Evolutionary conservation across 2,797 vertebrate species (phyloP).

Genomic region (Betta splendens): DNA sequence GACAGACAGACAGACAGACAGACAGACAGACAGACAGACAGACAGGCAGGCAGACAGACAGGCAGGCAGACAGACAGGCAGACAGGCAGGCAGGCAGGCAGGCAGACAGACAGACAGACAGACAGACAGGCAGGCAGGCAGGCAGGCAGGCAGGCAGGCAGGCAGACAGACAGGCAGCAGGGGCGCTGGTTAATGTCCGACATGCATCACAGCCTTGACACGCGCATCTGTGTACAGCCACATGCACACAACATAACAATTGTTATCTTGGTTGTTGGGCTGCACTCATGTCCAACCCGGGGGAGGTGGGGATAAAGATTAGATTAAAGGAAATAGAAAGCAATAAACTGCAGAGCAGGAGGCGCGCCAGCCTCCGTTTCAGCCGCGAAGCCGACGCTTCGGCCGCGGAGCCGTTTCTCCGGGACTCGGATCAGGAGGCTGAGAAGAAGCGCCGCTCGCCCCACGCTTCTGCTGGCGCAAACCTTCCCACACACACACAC

Average conservation of each 20-base stretch:
- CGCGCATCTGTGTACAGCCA: conserved; percentile 25
- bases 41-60: conserved; percentile 38
- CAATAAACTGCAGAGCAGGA: conserved; percentile 27
- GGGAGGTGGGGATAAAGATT: conserved; percentile 31
- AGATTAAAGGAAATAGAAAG: conserved; percentile 34
- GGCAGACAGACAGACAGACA: too few relatives aligned
- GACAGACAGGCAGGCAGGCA: conserved; percentile 37
- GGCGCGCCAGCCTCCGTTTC: conserved; percentile 15
- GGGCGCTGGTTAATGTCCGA: conserved; percentile 56
- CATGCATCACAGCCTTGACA: conserved; percentile 55
- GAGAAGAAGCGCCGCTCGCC: conserved; percentile 33
- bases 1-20: conserved; percentile 37
- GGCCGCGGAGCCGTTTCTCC: too few relatives aligned
- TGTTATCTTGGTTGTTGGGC: conserved; percentile 26
- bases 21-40: conserved; percentile 41
- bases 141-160: conserved; percentile 38
- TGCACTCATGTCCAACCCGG: conserved; percentile 32
- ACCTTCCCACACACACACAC: conserved; percentile 38
- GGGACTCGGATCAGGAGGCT: too few relatives aligned
- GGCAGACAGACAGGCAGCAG: conserved; percentile 43
- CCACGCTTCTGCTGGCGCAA: conserved; percentile 30
- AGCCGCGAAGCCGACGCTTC: conserved; percentile 5
- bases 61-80: conserved; percentile 46
- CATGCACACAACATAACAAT: conserved; percentile 36
- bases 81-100: conserved; percentile 42